Evolutionary conservation across 2,113 vertebrate species (phyloP).

Genomic region (Crotalus viridis): DNA sequence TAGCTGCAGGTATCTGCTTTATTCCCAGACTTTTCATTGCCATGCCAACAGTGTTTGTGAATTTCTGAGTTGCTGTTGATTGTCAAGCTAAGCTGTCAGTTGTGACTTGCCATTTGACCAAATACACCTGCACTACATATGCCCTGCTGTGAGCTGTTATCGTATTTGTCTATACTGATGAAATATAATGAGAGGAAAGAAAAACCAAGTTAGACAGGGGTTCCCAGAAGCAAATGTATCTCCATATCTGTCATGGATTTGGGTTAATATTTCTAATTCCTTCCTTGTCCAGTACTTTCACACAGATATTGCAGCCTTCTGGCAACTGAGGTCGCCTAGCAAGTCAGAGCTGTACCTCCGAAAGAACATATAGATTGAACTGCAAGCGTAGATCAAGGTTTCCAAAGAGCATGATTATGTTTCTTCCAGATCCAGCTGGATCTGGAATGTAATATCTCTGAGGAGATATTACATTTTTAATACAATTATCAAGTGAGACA

Average conservation of each 20-base stretch:
- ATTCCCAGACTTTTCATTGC: neutral
- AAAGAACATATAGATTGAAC: neutral
- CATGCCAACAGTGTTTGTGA: conserved; percentile 34
- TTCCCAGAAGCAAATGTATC: neutral
- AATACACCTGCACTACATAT: neutral
- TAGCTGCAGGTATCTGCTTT: conserved; percentile 19
- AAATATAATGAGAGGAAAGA: neutral
- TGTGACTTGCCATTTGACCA: conserved; percentile 24
- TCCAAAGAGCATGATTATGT: neutral
- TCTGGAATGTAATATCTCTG: neutral
- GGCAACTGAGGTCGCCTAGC: neutral
- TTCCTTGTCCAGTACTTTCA: neutral
- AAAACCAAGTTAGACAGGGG: neutral
- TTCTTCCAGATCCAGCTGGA: neutral
- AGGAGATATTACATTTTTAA: neutral
- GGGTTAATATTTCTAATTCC: accelerated
- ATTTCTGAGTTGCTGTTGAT: conserved; percentile 8
- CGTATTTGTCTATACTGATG: neutral
- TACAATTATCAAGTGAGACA: neutral
- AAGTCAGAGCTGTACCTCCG: neutral
- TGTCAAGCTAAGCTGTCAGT: neutral
- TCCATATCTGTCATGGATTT: neutral
- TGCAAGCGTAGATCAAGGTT: neutral
- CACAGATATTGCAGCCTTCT: neutral
- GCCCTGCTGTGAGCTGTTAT: neutral